Base-by-base conservation (phyloP, 2,888 invertebrate species). In the Leucoptera coffeella region DNA sequence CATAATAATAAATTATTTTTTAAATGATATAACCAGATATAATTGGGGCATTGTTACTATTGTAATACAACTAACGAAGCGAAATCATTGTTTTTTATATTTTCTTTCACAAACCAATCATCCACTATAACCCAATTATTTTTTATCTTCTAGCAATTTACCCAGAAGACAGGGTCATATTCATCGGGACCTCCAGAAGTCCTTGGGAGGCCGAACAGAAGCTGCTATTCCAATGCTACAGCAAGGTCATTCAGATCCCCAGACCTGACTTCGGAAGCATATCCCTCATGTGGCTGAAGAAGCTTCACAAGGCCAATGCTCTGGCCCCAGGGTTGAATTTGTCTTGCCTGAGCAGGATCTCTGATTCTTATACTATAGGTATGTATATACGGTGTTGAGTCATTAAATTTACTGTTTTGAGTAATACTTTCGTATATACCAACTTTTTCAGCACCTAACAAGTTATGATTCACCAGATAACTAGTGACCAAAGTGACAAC, bases 161-260 rank as follows among this genome's bases (percentile, higher is more conserved):
- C 26, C 75, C 81, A 2, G 93, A 93, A 45, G 94, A 95, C 41
- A 72, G 82, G 14, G 81, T 96, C 0, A 65, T 91, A 36, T 73
- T 95, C 22, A 76, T 95, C 14, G 95, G 94, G 0, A 84, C 85
- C 1, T 78, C 89, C 0, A 76, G 73, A 36, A 72, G 79, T 27
- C 95, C 95, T 1, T 95, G 92, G 91, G 92, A 94, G 33, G 85
- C 84, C 1, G 93, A 94, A 50, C 89, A 91, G 44, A 94, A 94
- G 46, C 59, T 86, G 1, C 55, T 95, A 19, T 83, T 85, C 35
- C 86, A 88, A 43, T 85, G 87, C 13, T 96, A 92, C 48, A 85
- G 89, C 45, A 88, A 90, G 48, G 80, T 87, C 29, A 76, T 96
- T 15, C 80, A 85, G 27, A 81, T 96, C 38, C 92, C 93, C 0